Evolutionary conservation across 2,113 vertebrate species (phyloP).

Genomic region (Oreocharis arfaki): DNA sequence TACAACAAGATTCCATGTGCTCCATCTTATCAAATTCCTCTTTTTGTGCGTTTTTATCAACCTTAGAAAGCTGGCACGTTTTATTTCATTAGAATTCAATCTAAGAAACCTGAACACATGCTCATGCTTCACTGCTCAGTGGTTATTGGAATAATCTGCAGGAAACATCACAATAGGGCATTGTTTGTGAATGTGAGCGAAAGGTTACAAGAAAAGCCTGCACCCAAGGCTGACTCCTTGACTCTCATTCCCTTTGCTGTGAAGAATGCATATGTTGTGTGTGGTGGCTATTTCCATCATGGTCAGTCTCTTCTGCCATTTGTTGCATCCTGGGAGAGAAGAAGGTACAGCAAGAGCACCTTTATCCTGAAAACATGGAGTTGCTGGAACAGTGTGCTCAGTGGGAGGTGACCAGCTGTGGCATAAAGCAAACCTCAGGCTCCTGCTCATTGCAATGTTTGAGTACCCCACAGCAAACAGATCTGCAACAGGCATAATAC

Average conservation of each 20-base stretch:
- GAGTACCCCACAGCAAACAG: not conserved
- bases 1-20: not conserved
- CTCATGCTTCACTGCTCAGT: not conserved
- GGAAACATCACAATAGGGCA: conserved; percentile 26
- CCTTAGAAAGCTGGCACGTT: not conserved
- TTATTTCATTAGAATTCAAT: not conserved
- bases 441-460: not conserved
- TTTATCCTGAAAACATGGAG: not conserved
- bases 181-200: conserved; percentile 33
- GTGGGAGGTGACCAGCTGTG: not conserved
- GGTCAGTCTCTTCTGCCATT: not conserved
- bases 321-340: not conserved
- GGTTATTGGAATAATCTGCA: not conserved
- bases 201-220: conserved; percentile 7
- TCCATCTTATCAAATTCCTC: not conserved
- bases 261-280: not conserved
- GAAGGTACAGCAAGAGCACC: not conserved
- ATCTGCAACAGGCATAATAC: not conserved
- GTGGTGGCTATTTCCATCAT: not conserved
- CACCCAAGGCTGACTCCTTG: not conserved
- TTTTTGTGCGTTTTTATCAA: not conserved
- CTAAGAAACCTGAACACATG: not conserved
- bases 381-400: not conserved
- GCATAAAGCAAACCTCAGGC: not conserved
- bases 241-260: conserved; percentile 3